Base-by-base conservation (phyloP, 2,888 invertebrate species). In the Macroteleia sp. region DNA sequence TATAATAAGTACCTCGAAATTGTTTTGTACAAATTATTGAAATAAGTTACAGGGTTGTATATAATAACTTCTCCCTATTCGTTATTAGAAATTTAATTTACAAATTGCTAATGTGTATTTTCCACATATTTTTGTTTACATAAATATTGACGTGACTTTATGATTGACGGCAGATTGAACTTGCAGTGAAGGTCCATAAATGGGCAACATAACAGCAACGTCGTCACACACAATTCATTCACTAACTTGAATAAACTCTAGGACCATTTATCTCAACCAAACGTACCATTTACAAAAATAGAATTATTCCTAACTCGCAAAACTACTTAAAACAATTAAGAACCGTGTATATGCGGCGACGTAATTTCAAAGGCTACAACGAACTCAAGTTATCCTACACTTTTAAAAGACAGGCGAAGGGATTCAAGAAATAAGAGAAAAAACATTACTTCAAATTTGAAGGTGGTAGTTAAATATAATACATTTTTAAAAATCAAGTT, bases 261-360 rank as follows among this genome's bases (percentile, higher is more conserved):
- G 28, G 75, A 75, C 75, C 67, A 62, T 50, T 66, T 70, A 56
- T 59, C 62, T 59, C 56, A 69, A 69, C 62, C 57, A 76, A 76
- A 76, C 76, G 50, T 76, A 70, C 57, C 56, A 64, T 69, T 70
- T 76, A 76, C 69, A 76, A 75, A 76, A 69, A 76, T 76, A 69
- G 62, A 76, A 70, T 69, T 69, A 76, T 62, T 20, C 48, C 62
- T 69, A 76, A 76, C 50, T 57, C 69, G 39, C 69, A 69, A 69
- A 57, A 56, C 34, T 69, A 66, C 70, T 71, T 71, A 71, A 67
- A 62, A 67, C 66, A 69, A 73, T 69, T 67, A 69, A 73, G 67
- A 73, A 73, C 61, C 62, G 67, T 61, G 41, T 44, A 36, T 30
- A 22, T 61, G 54, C 66, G 22, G 64, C 30, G 22, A 34, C 50